A percentile compares a stretch with the other conserved stretches of the same genome.
phyloP scores from a whole-genome alignment of 1,140 invertebrate species.

The Penaeus chinensis region DNA sequence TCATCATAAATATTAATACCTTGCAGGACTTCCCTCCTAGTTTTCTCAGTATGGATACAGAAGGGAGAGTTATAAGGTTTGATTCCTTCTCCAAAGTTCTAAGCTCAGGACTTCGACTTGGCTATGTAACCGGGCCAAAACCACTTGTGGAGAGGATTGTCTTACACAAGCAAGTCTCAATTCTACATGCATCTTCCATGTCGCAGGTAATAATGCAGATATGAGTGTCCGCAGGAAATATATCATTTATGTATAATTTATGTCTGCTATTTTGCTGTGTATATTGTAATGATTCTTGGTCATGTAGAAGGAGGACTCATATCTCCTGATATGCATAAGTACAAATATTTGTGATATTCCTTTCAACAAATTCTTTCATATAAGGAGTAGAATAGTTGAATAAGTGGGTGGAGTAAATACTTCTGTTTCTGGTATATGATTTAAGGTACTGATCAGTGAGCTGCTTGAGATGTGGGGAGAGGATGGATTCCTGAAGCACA shows the following conservation, averaged over 20 bases:
- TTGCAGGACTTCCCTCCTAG: conserved; percentile 69
- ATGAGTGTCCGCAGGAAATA: neutral
- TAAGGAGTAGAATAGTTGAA: no score
- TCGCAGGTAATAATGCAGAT: conserved; percentile 66
- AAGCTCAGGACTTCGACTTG: conserved; percentile 78
- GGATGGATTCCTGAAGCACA: conserved; percentile 75
- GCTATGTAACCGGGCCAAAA: conserved; percentile 78
- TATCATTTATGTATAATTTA: no score
- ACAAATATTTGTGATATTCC: no score
- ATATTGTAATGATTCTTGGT: no score
- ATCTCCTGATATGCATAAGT: no score
- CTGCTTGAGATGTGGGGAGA: conserved; percentile 75
- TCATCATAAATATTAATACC: conserved; percentile 82
- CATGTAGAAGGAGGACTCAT: no score
- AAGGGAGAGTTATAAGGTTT: conserved; percentile 81
- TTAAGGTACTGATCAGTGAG: conserved; percentile 75
- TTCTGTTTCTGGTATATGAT: no score
- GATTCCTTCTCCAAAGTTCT: conserved; percentile 86
- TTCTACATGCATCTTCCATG: conserved; percentile 79
- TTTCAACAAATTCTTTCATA: no score
- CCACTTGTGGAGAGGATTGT: conserved; percentile 75
- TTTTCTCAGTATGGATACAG: conserved; percentile 80
- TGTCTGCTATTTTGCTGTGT: no score
- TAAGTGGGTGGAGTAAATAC: no score
- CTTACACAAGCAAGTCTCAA: conserved; percentile 79